phyloP scores from a whole-genome alignment of 1,140 invertebrate species.

The Triops cancriformis region DNA sequence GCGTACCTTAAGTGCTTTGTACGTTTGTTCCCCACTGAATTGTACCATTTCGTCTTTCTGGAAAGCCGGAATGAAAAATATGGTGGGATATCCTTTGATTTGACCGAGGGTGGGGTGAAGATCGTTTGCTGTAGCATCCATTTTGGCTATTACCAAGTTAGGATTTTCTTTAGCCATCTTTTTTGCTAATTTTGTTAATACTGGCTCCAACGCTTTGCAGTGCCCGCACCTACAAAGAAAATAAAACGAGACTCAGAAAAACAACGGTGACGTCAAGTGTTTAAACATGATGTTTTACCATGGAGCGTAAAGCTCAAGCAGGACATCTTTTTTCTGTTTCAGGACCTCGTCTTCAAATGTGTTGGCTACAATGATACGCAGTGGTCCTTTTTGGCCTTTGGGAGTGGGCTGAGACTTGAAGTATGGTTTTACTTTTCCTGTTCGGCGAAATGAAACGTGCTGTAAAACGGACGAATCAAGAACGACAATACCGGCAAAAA shows the following conservation, averaged over 20 bases:
- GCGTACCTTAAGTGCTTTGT: slow-evolving; percentile 39
- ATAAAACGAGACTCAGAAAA: not conserved
- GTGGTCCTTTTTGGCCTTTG: slow-evolving; percentile 41
- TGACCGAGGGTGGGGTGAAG: slow-evolving; percentile 40
- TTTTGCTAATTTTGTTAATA: slow-evolving; percentile 41
- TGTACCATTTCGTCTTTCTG: slow-evolving; percentile 42
- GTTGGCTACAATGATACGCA: slow-evolving; percentile 42
- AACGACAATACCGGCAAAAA: slow-evolving; percentile 14
- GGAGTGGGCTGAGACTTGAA: slow-evolving; percentile 45
- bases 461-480: not conserved
- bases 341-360: slow-evolving; percentile 43
- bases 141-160: slow-evolving; percentile 44
- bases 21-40: slow-evolving; percentile 42
- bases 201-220: slow-evolving; percentile 43
- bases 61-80: slow-evolving; percentile 43
- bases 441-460: not conserved
- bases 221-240: slow-evolving; percentile 41
- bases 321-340: slow-evolving; percentile 39
- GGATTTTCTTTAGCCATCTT: slow-evolving; percentile 36
- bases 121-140: slow-evolving; percentile 47
- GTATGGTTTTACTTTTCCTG: slow-evolving; percentile 41
- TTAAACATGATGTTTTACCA: slow-evolving; percentile 34
- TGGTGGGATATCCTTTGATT: slow-evolving; percentile 46
- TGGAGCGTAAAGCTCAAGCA: slow-evolving; percentile 47
- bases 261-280: slow-evolving; percentile 4